Evolutionary conservation across 92 coral and sea anemone species (phyloP).

Genomic region (Siderastrea radians): DNA sequence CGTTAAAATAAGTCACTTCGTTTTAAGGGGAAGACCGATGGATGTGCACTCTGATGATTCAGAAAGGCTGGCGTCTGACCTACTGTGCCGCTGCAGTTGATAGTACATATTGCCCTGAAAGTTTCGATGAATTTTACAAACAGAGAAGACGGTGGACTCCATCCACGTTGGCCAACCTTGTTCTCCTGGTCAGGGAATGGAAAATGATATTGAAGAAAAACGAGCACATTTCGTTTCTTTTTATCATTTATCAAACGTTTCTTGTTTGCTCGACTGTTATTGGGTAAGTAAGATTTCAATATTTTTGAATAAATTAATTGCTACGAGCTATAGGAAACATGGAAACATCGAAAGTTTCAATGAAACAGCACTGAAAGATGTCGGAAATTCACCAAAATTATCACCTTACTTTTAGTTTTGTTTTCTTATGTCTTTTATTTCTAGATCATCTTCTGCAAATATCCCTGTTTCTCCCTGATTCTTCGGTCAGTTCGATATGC

Average conservation of each 20-base stretch:
- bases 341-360: too few relatives aligned
- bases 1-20: too few relatives aligned
- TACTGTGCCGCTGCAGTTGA: slow-evolving; percentile 79
- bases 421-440: too few relatives aligned
- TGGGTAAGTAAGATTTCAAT: slow-evolving; percentile 35
- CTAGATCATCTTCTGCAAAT: too few relatives aligned
- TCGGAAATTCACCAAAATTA: too few relatives aligned
- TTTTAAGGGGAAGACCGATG: slow-evolving; percentile 74
- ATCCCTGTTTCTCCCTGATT: too few relatives aligned
- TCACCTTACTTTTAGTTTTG: too few relatives aligned
- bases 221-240: slow-evolving; percentile 56
- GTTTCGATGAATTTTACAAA: slow-evolving; percentile 78
- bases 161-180: slow-evolving; percentile 70
- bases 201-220: slow-evolving; percentile 38
- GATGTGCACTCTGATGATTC: slow-evolving; percentile 77
- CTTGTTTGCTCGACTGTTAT: slow-evolving; percentile 63
- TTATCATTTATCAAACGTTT: slow-evolving; percentile 64
- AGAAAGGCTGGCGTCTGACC: slow-evolving; percentile 70
- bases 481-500: too few relatives aligned
- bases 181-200: slow-evolving; percentile 64
- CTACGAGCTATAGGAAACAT: too few relatives aligned
- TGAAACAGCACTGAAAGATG: too few relatives aligned
- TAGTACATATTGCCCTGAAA: slow-evolving; percentile 76
- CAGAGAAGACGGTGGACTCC: slow-evolving; percentile 76
- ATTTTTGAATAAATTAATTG: too few relatives aligned